phyloP scores from a whole-genome alignment of 2,113 vertebrate genomes.

The Perognathus longimembris region DNA sequence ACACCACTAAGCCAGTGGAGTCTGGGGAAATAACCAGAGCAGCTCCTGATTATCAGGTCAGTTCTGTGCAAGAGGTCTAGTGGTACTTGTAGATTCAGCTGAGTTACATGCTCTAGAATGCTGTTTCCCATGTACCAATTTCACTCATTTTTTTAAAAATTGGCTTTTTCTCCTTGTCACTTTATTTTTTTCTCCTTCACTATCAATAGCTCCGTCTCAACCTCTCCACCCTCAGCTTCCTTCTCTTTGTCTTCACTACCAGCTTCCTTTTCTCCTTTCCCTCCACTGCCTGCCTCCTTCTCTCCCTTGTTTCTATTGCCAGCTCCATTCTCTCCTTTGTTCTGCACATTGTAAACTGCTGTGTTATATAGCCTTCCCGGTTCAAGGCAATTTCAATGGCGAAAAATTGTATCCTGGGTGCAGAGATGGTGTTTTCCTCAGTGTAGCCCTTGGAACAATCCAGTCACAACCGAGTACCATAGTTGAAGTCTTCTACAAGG shows the following conservation, averaged over 20 bases:
- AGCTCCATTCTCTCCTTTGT: slow-evolving; percentile 48
- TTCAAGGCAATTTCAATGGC: slow-evolving; percentile 95
- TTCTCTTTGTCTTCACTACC: too few relatives aligned
- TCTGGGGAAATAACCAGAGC: slow-evolving; percentile 1
- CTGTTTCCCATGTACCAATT: background rate
- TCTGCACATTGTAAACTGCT: slow-evolving; percentile 82
- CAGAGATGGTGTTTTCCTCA: slow-evolving; percentile 95
- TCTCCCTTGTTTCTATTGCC: too few relatives aligned
- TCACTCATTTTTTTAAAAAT: background rate
- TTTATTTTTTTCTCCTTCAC: background rate
- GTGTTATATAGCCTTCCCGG: too few relatives aligned
- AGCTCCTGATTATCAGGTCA: background rate
- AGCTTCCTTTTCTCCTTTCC: too few relatives aligned
- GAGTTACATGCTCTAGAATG: background rate
- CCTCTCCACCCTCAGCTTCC: background rate
- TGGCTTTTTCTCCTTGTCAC: background rate
- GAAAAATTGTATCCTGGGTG: slow-evolving; percentile 96
- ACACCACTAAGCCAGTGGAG: slow-evolving; percentile 14
- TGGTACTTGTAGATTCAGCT: background rate
- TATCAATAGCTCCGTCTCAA: background rate
- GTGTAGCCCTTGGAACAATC: slow-evolving; percentile 91
- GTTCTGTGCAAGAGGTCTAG: slow-evolving; percentile 20
- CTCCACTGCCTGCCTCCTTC: too few relatives aligned
- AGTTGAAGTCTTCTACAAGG: slow-evolving; percentile 95
- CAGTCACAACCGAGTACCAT: slow-evolving; percentile 93